Base-by-base conservation (phyloP, 2,888 invertebrate genomes). In the Galeruca laticollis region DNA sequence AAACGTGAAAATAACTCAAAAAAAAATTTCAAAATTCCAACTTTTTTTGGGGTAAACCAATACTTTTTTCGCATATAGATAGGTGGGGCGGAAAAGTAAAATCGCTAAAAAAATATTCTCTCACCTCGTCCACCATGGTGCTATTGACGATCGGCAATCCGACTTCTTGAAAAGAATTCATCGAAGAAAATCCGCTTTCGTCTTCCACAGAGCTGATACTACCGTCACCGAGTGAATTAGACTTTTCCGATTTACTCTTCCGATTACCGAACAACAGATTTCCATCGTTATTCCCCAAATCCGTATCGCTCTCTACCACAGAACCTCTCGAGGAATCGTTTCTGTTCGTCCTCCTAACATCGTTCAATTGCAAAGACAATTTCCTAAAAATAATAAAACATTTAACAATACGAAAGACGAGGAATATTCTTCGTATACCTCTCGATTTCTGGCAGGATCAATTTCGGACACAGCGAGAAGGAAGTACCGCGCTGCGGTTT, bases 151-250 rank as follows among this genome's bases (percentile, higher is more conserved):
- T 26, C 5, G 93, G 93, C 79, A 94, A 86, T 11, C 93, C 93
- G 57, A 94, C 90, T 81, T 94, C 94, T 85, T 94, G 93, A 82
- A 94, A 94, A 8, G 94, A 94, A 83, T 91, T 94, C 88, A 94
- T 92, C 9, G 94, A 94, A 13, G 94, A 94, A 84, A 94, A 94
- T 33, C 94, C 94, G 81, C 94, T 94, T 84, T 94, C 94, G 78
- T 94, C 94, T 82, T 94, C 94, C 10, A 87, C 86, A 0, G 86
- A 85, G 74, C 84, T 84, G 13, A 84, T 79, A 70, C 83, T 84
- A 9, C 81, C 80, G 37, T 76, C 82, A 67, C 76, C 75, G 1
- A 80, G 77, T 8, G 78, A 78, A 63, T 60, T 76, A 1, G 78
- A 75, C 43, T 79, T 78, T 35, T 79, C 79, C 8, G 73, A 70